phyloP scores from a whole-genome alignment of 1,140 invertebrate genomes.

The Hycleus phaleratus region DNA sequence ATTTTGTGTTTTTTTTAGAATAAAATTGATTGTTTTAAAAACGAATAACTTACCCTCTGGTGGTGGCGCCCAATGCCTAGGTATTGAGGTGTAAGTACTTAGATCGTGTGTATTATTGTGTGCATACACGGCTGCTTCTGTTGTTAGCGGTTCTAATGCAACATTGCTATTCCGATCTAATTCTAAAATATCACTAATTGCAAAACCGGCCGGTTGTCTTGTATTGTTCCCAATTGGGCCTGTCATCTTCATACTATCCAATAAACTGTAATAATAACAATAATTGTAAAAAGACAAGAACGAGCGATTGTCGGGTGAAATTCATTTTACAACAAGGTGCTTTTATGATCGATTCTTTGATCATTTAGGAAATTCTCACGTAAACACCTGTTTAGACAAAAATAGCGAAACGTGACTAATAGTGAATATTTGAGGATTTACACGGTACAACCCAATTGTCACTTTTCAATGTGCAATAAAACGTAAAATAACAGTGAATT shows the following conservation, averaged over 20 bases:
- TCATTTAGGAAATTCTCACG: no score
- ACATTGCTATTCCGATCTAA: conserved; percentile 39
- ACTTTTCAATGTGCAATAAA: conserved; percentile 18
- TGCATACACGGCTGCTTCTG: conserved; percentile 23
- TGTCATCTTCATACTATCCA: conserved; percentile 61
- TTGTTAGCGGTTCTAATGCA: conserved; percentile 26
- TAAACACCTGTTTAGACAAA: conserved; percentile 23
- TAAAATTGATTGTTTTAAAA: background rate
- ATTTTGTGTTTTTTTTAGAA: no score
- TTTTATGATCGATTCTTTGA: no score
- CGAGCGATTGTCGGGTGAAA: no score
- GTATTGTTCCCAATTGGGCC: conserved; percentile 31
- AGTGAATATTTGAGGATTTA: background rate
- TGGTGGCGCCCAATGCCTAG: conserved; percentile 33
- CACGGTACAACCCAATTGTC: conserved; percentile 21
- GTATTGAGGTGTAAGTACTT: conserved; percentile 14
- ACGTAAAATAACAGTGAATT: conserved; percentile 5
- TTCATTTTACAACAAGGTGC: no score
- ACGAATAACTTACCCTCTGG: conserved; percentile 31
- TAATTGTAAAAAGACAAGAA: background rate
- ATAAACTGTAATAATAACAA: conserved; percentile 45
- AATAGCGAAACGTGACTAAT: conserved; percentile 25
- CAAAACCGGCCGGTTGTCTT: conserved; percentile 49
- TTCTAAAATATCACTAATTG: conserved; percentile 57
- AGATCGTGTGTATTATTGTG: conserved; percentile 20